These are phyloP conservation scores for Eurosta solidaginis DNA, from an alignment of 1,140 invertebrate species.

Conservation along the genomic window DNA sequence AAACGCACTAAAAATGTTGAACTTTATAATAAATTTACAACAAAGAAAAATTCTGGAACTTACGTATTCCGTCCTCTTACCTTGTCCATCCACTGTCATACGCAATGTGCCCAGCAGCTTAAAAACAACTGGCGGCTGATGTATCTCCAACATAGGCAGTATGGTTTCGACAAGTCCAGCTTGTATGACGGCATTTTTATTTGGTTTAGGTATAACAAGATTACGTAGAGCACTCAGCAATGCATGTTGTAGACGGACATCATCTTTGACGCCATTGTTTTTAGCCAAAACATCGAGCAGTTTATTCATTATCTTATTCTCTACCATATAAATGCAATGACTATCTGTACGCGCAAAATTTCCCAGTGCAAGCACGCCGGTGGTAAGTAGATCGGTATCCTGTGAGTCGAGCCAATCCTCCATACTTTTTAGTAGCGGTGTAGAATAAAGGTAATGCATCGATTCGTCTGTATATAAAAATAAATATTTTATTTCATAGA, in stretches of 20 bases:
- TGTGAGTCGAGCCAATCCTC: constrained; percentile 76
- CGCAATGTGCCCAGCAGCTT: constrained; percentile 84
- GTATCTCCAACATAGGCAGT: constrained; percentile 73
- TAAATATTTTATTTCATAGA: background rate
- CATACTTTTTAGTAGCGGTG: constrained; percentile 63
- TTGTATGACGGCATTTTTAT: constrained; percentile 75
- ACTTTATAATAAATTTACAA: background rate
- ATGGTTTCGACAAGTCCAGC: constrained; percentile 75
- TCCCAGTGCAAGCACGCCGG: constrained; percentile 81
- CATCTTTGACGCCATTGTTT: constrained; percentile 65
- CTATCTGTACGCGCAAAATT: constrained; percentile 88
- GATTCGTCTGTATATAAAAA: constrained; percentile 72
- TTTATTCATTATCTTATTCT: constrained; percentile 76
- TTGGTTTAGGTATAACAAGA: constrained; percentile 77
- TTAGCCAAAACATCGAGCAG: constrained; percentile 67
- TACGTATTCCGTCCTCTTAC: constrained; percentile 35
- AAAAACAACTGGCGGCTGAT: constrained; percentile 80
- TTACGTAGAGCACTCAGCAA: constrained; percentile 81
- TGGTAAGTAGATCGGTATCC: constrained; percentile 76
- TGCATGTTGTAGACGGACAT: constrained; percentile 81
- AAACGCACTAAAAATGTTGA: background rate
- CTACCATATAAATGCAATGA: constrained; percentile 82
- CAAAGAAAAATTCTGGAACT: background rate
- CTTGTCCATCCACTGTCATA: constrained; percentile 82
- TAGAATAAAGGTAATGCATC: constrained; percentile 78